These are phyloP conservation scores for Ryuthela nishihirai DNA, from an alignment of 2,888 invertebrate species.

Conservation along the genomic window DNA sequence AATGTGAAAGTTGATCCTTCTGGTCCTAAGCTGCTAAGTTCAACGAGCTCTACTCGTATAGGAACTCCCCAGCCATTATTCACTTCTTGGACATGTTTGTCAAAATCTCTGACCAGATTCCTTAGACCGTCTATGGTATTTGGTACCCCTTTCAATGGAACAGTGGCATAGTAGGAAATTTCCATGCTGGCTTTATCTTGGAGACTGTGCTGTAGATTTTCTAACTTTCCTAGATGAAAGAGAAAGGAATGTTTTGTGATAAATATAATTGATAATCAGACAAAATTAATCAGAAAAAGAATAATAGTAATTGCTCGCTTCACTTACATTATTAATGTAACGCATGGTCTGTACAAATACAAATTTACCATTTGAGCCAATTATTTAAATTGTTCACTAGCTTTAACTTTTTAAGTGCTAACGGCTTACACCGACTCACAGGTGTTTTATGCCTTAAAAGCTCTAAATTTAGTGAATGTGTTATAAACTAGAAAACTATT, in stretches of 20 bases:
- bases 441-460: too few relatives aligned
- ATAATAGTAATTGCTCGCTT: too few relatives aligned
- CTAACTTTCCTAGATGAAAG: constrained; percentile 15
- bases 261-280: neutral
- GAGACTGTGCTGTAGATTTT: constrained; percentile 15
- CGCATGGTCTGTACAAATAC: too few relatives aligned
- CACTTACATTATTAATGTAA: too few relatives aligned
- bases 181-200: constrained; percentile 31
- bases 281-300: too few relatives aligned
- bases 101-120: constrained; percentile 23
- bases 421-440: too few relatives aligned
- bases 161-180: constrained; percentile 36
- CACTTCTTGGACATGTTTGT: constrained; percentile 29
- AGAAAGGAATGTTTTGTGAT: neutral
- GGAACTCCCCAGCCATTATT: constrained; percentile 29
- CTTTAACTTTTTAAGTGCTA: too few relatives aligned
- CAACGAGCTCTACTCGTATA: constrained; percentile 32
- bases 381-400: too few relatives aligned
- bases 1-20: constrained; percentile 26
- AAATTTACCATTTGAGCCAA: too few relatives aligned
- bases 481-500: too few relatives aligned
- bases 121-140: constrained; percentile 33
- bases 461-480: too few relatives aligned
- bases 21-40: constrained; percentile 8
- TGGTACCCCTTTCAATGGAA: constrained; percentile 29